Evolutionary conservation across 1,140 invertebrate genomes (phyloP).

Genomic region (Zaprionus tsacasi): DNA sequence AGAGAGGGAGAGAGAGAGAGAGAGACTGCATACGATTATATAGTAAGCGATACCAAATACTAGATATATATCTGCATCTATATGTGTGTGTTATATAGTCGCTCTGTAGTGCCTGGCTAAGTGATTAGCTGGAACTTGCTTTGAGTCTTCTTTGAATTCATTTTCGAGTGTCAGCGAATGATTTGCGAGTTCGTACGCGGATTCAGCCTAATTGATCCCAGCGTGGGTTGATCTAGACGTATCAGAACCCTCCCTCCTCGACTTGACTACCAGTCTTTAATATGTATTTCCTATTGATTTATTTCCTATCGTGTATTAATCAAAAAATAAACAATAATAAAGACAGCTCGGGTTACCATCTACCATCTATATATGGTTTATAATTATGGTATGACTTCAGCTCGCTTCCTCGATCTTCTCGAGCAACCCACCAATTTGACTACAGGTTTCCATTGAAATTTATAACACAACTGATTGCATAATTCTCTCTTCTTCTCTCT

Average conservation of each 20-base stretch:
- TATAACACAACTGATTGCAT: slow-evolving; percentile 49
- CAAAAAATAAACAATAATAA: background rate
- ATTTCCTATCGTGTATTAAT: background rate
- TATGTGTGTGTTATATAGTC: background rate
- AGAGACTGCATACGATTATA: slow-evolving; percentile 13
- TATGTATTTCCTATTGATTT: background rate
- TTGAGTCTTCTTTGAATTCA: slow-evolving; percentile 21
- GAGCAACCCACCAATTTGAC: slow-evolving; percentile 40
- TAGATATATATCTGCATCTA: background rate
- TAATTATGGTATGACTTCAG: slow-evolving; percentile 29
- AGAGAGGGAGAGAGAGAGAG: background rate
- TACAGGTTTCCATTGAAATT: slow-evolving; percentile 42
- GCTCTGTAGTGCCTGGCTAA: slow-evolving; percentile 1
- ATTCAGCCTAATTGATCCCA: background rate
- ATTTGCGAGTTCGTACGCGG: slow-evolving; percentile 50
- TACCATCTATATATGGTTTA: slow-evolving; percentile 1
- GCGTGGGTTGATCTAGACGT: slow-evolving; percentile 28
- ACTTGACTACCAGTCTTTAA: background rate
- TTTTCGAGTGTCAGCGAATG: slow-evolving; percentile 31
- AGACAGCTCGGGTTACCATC: slow-evolving; percentile 29
- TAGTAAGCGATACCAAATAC: slow-evolving; percentile 9
- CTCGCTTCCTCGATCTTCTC: slow-evolving; percentile 28
- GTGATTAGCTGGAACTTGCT: slow-evolving; percentile 39
- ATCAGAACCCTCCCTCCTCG: background rate
- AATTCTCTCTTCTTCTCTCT: slow-evolving; percentile 33